Percentiles rank a stretch among this genome's conserved stretches.
phyloP scores from a whole-genome alignment of 2,797 vertebrate genomes.

The Sebastes iracundus region DNA sequence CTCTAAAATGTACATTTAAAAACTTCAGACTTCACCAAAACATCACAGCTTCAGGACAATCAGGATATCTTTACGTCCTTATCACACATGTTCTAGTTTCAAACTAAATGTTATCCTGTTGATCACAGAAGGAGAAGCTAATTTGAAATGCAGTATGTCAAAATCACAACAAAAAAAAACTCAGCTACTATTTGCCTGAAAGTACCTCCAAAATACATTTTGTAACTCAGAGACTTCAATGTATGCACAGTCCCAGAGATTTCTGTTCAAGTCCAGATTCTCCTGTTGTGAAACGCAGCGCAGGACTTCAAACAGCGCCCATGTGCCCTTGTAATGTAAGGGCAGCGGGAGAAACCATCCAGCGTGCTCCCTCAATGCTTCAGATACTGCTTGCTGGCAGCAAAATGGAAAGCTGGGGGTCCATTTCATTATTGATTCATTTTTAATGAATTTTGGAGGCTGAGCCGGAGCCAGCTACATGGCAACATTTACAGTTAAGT shows the following conservation, averaged over 20 bases:
- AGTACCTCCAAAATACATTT: neutral
- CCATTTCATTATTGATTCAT: constrained; percentile 77
- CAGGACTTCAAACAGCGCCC: constrained; percentile 51
- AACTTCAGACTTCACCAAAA: neutral
- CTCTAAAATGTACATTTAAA: neutral
- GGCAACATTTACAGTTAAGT: constrained; percentile 70
- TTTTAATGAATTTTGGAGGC: constrained; percentile 73
- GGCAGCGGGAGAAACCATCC: constrained; percentile 37
- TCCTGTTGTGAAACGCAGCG: constrained; percentile 18
- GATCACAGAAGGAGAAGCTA: neutral
- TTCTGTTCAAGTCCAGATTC: constrained; percentile 15
- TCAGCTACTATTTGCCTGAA: neutral
- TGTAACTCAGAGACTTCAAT: constrained; percentile 35
- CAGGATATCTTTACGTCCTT: neutral
- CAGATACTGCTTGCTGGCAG: constrained; percentile 43
- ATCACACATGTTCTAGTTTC: neutral
- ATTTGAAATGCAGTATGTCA: neutral
- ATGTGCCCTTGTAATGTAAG: constrained; percentile 30
- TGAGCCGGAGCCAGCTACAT: constrained; percentile 67
- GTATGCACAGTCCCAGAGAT: constrained; percentile 14
- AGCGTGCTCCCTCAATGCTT: constrained; percentile 7
- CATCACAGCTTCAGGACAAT: neutral
- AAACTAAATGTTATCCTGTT: neutral
- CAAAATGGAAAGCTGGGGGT: constrained; percentile 56
- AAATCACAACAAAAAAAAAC: neutral